Conservation (phyloP, 2,888 invertebrate species). For the Sarcophaga subvicina region DNA sequence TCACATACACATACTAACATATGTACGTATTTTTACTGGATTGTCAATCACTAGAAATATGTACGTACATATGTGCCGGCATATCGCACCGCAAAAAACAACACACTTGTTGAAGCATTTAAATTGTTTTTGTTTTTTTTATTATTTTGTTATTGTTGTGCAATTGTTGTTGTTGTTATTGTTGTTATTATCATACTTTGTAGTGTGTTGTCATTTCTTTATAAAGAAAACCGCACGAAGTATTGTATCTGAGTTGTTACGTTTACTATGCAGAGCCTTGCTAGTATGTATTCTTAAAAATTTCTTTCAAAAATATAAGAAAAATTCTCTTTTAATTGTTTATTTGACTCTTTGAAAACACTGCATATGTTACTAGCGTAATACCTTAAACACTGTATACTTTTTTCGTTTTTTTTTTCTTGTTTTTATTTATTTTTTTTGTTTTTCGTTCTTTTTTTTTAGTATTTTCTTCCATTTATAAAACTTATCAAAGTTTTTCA, state of each 20-base stretch:
- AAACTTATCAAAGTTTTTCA: slow-evolving; percentile 35
- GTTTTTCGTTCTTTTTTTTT: not conserved
- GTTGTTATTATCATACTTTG: not conserved
- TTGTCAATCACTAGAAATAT: no score
- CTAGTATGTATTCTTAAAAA: no score
- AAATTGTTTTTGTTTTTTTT: slow-evolving; percentile 22
- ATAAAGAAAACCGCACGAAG: slow-evolving; percentile 55
- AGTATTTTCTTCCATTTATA: slow-evolving; percentile 38
- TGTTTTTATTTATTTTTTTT: not conserved
- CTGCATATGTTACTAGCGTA: not conserved
- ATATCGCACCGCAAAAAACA: not conserved
- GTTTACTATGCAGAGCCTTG: not conserved
- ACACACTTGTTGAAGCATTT: slow-evolving; percentile 38
- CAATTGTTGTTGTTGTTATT: slow-evolving; percentile 12
- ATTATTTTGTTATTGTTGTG: slow-evolving; percentile 29
- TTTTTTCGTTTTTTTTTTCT: not conserved
- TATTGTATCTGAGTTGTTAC: slow-evolving; percentile 6
- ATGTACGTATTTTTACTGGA: no score
- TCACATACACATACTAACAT: no score
- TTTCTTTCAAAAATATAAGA: no score
- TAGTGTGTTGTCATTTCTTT: slow-evolving; percentile 48
- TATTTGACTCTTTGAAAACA: not conserved
- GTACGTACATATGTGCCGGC: no score
- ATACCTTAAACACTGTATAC: not conserved
- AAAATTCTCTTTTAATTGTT: not conserved